These are phyloP conservation scores for Tetragonula clypearis DNA, from an alignment of 1,140 invertebrate genomes.

Conservation along the genomic window DNA sequence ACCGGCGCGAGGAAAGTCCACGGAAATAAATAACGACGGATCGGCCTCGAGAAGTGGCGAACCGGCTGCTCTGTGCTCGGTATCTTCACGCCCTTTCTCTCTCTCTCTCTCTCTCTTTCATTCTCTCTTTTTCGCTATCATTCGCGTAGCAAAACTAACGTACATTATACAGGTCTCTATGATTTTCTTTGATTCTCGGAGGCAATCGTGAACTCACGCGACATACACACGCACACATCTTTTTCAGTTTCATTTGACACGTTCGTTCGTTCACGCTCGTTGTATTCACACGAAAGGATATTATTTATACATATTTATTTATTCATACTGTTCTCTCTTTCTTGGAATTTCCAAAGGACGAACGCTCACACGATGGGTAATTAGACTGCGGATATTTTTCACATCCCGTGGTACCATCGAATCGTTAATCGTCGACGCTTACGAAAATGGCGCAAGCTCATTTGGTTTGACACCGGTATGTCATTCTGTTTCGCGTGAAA, in stretches of 20 bases:
- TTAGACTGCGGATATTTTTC: background rate
- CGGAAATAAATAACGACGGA: conserved; percentile 63
- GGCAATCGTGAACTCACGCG: conserved; percentile 33
- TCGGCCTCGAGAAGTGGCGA: conserved; percentile 34
- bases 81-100: conserved; percentile 25
- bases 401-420: no score
- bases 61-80: background rate
- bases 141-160: conserved; percentile 54
- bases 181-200: conserved; percentile 53
- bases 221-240: background rate
- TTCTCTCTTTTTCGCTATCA: conserved; percentile 25
- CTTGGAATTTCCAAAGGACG: conserved; percentile 14
- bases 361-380: conserved; percentile 13
- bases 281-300: background rate
- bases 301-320: no score
- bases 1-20: conserved; percentile 13
- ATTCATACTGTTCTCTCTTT: background rate
- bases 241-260: no score
- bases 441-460: no score
- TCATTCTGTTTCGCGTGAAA: no score
- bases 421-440: no score
- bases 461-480: no score
- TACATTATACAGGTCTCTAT: conserved; percentile 52
- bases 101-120: background rate
- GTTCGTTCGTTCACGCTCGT: background rate